Evolutionary conservation across 2,113 vertebrate genomes (phyloP).

Genomic region (Bos javanicus): DNA sequence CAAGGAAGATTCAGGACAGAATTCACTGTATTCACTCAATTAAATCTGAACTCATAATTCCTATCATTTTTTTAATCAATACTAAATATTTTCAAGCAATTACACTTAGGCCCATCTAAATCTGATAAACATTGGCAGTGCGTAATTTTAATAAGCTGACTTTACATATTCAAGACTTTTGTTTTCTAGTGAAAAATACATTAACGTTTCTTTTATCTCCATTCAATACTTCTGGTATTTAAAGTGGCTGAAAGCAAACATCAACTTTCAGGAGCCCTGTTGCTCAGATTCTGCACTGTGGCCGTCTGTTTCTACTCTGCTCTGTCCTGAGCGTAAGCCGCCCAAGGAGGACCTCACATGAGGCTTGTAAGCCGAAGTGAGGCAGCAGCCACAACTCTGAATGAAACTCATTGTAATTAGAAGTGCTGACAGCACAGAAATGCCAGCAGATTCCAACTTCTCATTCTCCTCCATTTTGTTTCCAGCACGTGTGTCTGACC

Average conservation of each 20-base stretch:
- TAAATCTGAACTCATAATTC: background rate
- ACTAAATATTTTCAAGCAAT: slow-evolving; percentile 24
- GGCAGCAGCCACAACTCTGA: background rate
- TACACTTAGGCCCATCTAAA: background rate
- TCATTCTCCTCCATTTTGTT: background rate
- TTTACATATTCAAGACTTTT: background rate
- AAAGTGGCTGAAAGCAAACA: background rate
- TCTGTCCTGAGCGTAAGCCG: background rate
- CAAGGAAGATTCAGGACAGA: background rate
- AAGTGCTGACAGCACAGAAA: background rate
- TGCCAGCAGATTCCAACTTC: too few species aligned
- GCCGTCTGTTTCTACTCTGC: background rate
- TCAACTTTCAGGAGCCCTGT: background rate
- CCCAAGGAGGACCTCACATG: background rate
- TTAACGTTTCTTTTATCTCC: background rate
- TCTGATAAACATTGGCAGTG: background rate
- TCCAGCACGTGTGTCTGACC: background rate
- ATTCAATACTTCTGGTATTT: background rate
- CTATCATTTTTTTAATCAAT: background rate
- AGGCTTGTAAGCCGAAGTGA: background rate
- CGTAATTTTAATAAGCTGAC: background rate
- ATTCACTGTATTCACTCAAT: background rate
- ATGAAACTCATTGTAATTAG: background rate
- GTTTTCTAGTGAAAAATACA: background rate
- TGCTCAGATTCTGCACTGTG: background rate